Evolutionary conservation across 2,113 vertebrate species (phyloP), one percentile per base, ranked within the genome.

Genomic region (Chascanopsetta lugubris): DNA sequence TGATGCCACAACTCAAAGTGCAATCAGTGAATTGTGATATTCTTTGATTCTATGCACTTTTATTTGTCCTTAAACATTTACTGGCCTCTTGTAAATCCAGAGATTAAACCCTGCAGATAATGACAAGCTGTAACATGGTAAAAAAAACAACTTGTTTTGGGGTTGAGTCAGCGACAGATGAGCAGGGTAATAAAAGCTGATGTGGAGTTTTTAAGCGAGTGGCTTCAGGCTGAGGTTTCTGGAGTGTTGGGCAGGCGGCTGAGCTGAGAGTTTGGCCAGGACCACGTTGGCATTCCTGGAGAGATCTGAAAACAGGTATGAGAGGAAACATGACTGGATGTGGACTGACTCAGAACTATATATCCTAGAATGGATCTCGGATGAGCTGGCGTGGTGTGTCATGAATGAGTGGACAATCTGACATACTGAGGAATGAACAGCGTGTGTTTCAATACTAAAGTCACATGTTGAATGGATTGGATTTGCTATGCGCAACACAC

Each of bases 41-140:
- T 40, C 15, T 32, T 24, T 51, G 29, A 58, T 73, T 32, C 50
- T 25, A 53, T 45, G 27, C 12, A 36, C 62, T 57, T 45, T 34
- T 36, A 59, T 62, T 56, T 26, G 8, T 34, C 15, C 18, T 0
- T 53, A 38, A 72, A 72, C 43, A 59, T 45, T 62, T 54, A n/a
- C 25, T 56, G 36, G 43, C 53, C 8, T 50, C 25, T 11, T 32
- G 34, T 70, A 25, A 45, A n/a, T 58, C 18, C 32, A 22, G 13
- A 13, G 9, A 45, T 68, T 15, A 30, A 69, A 60, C 59, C 48
- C 12, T 53, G 51, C 32, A 25, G 5, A 2, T 15, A 54, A 43
- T 18, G 22, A 20, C 1, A 0, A 20, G 42, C 0, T 3, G 5
- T 48, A 5, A 24, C 21, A 25, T 48, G 22, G 9, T 4, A 9